Percentiles rank a stretch among this genome's conserved stretches.
Evolutionary conservation across 2,113 vertebrate species (phyloP).

Genomic region (Puffinus mauretanicus): DNA sequence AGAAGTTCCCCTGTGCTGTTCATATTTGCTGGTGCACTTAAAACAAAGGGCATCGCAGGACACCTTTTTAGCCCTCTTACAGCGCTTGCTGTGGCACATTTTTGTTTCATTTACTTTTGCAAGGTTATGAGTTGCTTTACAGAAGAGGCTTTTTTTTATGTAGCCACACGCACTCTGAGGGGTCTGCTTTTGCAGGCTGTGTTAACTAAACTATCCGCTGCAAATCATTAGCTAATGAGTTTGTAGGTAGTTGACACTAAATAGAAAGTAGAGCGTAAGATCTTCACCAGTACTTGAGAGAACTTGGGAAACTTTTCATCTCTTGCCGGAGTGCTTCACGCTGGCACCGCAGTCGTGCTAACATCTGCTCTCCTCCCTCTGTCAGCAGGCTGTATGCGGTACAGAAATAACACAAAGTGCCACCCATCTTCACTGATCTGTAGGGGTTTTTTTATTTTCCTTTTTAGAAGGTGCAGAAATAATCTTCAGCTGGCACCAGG

Average conservation of each 20-base stretch:
- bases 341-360: conserved; percentile 6
- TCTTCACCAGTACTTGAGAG: neutral
- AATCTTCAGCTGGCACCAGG: conserved; percentile 33
- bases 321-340: neutral
- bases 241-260: neutral
- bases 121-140: neutral
- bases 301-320: conserved; percentile 8
- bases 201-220: neutral
- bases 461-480: conserved; percentile 37
- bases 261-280: neutral
- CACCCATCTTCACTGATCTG: conserved; percentile 20
- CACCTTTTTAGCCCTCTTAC: neutral
- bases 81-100: neutral
- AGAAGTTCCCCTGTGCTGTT: neutral
- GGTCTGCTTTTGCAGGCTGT: neutral
- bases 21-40: neutral
- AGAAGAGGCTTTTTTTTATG: neutral
- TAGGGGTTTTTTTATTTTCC: neutral
- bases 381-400: neutral
- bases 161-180: neutral
- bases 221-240: conserved; percentile 17
- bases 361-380: conserved; percentile 61
- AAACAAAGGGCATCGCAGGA: neutral
- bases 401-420: conserved; percentile 53
- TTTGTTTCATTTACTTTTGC: neutral